Conservation (phyloP, 2,113 vertebrate genomes). For the Apteryx mantelli region DNA sequence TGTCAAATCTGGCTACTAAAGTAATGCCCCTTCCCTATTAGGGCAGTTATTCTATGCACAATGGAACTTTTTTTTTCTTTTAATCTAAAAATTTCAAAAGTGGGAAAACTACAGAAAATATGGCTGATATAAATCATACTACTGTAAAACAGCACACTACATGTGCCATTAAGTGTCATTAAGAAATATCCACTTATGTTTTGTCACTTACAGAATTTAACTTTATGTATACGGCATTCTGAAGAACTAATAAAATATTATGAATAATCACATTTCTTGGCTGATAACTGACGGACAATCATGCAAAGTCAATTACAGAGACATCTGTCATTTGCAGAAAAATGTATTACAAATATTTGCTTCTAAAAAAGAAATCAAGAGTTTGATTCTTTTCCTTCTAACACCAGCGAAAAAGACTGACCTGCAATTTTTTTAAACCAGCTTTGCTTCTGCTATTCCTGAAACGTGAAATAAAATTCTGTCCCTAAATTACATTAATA, state of each 20-base stretch:
- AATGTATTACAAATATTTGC: constrained; percentile 25
- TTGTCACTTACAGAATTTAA: neutral
- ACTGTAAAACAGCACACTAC: neutral
- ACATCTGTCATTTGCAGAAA: constrained; percentile 46
- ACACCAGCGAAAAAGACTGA: neutral
- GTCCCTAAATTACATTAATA: neutral
- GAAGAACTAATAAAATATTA: constrained; percentile 41
- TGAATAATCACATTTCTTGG: constrained; percentile 46
- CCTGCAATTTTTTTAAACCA: neutral
- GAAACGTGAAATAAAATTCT: neutral
- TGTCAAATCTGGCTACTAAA: neutral
- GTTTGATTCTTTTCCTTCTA: neutral
- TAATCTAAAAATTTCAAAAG: neutral
- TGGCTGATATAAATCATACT: neutral
- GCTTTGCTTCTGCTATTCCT: neutral
- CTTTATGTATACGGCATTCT: neutral
- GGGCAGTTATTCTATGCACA: neutral
- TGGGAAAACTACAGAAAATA: neutral
- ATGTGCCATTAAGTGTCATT: neutral
- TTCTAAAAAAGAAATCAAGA: neutral
- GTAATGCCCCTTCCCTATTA: neutral
- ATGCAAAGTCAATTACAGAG: constrained; percentile 57
- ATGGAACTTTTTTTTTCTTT: neutral
- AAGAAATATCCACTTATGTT: neutral
- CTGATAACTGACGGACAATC: constrained; percentile 35